Conservation (phyloP, 2,797 vertebrate species). For the Myripristis jacobus region DNA sequence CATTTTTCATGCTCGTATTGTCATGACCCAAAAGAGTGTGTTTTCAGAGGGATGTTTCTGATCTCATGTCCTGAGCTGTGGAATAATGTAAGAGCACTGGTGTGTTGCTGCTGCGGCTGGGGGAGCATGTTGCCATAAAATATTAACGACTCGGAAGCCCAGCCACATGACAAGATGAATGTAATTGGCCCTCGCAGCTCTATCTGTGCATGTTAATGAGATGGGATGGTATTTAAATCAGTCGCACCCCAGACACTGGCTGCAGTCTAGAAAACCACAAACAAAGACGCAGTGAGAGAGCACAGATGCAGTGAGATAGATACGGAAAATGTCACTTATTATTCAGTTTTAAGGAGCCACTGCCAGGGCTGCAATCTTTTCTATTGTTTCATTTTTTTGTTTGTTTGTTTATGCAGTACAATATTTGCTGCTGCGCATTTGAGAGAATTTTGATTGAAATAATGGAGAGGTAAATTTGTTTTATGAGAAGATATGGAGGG, state of each 20-base stretch:
- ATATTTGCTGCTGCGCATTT: constrained; percentile 36
- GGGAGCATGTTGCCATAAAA: constrained; percentile 85
- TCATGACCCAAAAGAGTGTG: constrained; percentile 78
- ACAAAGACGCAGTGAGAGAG: constrained; percentile 76
- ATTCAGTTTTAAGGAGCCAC: constrained; percentile 40
- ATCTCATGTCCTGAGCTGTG: constrained; percentile 72
- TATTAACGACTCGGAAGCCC: constrained; percentile 86
- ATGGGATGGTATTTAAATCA: constrained; percentile 86
- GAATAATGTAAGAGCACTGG: constrained; percentile 83
- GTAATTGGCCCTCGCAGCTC: constrained; percentile 87
- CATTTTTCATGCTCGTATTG: constrained; percentile 76
- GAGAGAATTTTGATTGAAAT: constrained; percentile 49
- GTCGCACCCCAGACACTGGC: constrained; percentile 74
- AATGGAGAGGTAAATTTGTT: constrained; percentile 30
- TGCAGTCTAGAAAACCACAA: constrained; percentile 77
- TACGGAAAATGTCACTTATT: constrained; percentile 72
- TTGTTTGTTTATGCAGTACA: constrained; percentile 44
- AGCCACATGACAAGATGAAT: constrained; percentile 87
- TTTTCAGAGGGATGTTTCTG: constrained; percentile 76
- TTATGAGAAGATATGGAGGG: constrained; percentile 11
- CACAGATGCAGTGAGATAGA: constrained; percentile 65
- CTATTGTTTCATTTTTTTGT: constrained; percentile 8
- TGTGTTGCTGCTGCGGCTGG: constrained; percentile 79
- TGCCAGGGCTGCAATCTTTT: constrained; percentile 24
- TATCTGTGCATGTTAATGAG: constrained; percentile 88